These are phyloP conservation scores for Copidosoma floridanum DNA, from an alignment of 1,140 invertebrate genomes.

Conservation along the genomic window DNA sequence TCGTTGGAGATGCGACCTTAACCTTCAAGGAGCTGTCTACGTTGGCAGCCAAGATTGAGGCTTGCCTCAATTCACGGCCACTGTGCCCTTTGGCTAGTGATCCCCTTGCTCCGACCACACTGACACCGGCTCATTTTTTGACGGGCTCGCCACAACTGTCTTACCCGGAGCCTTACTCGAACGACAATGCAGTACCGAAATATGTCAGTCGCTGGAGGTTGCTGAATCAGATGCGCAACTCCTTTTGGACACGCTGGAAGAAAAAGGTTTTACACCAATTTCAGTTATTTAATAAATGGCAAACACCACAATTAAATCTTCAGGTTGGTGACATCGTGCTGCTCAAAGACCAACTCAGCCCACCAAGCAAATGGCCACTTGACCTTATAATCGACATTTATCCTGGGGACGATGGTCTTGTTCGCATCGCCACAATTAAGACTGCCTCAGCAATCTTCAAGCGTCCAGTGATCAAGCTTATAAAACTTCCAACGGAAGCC, in stretches of 20 bases:
- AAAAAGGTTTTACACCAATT: conserved; percentile 5
- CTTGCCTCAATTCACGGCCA: not conserved
- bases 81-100: too few species aligned
- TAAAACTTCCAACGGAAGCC: too few species aligned
- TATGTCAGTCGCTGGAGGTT: not conserved
- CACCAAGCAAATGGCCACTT: conserved; percentile 4
- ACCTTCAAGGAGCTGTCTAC: not conserved
- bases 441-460: conserved; percentile 28
- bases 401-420: conserved; percentile 3
- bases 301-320: not conserved
- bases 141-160: not conserved
- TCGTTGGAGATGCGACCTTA: not conserved
- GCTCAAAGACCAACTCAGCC: not conserved
- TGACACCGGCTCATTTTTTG: conserved; percentile 9
- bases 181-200: not conserved
- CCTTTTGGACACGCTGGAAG: not conserved
- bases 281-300: conserved; percentile 1
- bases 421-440: conserved; percentile 28
- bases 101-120: not conserved
- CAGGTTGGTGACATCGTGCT: not conserved
- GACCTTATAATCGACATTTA: too few species aligned
- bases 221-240: not conserved
- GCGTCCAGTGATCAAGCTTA: conserved; percentile 36
- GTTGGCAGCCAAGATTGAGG: not conserved
- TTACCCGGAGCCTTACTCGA: not conserved